Percentiles rank a stretch among this genome's conserved stretches.
Evolutionary conservation across 1,140 invertebrate genomes (phyloP).

Genomic region (Anoplolepis gracilipes): DNA sequence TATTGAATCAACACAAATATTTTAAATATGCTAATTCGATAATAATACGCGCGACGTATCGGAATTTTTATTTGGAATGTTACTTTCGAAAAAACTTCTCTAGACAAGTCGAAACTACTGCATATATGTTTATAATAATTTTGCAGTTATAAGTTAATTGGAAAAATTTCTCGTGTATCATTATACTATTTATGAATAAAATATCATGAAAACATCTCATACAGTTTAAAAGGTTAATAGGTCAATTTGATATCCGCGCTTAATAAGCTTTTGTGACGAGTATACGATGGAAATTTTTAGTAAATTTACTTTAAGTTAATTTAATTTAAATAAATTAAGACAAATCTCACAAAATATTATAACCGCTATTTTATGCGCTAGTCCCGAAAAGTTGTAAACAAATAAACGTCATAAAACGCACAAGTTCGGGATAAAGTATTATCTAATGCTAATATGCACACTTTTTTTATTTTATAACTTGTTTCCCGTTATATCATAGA

Average conservation of each 20-base stretch:
- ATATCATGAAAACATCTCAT: not conserved
- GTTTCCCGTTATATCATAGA: not conserved
- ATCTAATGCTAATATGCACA: not conserved
- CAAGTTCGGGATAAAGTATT: not conserved
- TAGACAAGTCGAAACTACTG: not conserved
- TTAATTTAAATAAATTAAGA: not conserved
- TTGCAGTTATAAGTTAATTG: not conserved
- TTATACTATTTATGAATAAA: not conserved
- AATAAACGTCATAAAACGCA: conserved; percentile 10
- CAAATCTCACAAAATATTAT: not conserved
- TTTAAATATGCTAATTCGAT: not conserved
- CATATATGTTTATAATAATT: not conserved
- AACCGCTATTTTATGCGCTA: not conserved
- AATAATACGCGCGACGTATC: not conserved
- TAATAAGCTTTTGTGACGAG: not conserved
- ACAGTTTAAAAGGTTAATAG: not conserved
- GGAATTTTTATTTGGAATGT: not conserved
- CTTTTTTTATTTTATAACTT: conserved; percentile 7
- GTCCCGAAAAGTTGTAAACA: not conserved
- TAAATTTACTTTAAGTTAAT: no score
- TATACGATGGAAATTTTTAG: not conserved
- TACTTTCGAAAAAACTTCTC: not conserved
- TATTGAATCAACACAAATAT: not conserved
- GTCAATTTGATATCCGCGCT: not conserved
- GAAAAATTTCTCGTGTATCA: not conserved